Base-by-base conservation (phyloP, 1,140 invertebrate genomes). In the Daktulosphaira vitifoliae region DNA sequence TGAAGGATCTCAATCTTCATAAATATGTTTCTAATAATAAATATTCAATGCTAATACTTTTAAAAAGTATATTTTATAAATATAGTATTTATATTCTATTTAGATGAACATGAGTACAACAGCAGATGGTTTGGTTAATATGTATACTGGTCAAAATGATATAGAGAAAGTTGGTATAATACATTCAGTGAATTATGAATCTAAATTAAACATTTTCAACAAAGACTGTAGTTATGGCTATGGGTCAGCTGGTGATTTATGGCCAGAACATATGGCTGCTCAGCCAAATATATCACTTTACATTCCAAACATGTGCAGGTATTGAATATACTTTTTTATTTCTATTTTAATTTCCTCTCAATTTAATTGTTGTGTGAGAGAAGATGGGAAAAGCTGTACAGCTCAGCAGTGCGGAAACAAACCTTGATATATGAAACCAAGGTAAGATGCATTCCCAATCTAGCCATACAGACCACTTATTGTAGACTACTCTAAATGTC, bases 161-260 rank as follows among this genome's bases (percentile, higher is more conserved):
- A 79, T 87, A 0, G 68, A 70, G 0, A 75, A 83, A 11, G 76
- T 89, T 51, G 88, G 87, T 1, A 76, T 82, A 13, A 75, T 88
- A 37, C 75, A 80, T 39, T 74, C 77, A 2, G 90, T 88, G 87
- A 87, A 90, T 70, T 79, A 85, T 66, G 74, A 77, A 22, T 79
- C 81, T n/a, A 74, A 78, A 1, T 81, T 83, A 0, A 76, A 75
- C 0, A 84, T 74, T 72, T 88, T 81, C 69, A 76, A 77, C 1
- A 82, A 79, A 8, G 75, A 78, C 25, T 82, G 81, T 69, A 79
- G 79, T 68, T 50, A 75, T 68, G 75, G 85, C 20, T 76, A 81
- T 62, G 88, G 87, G 7, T 88, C 86, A 37, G 84, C 83, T 0
- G 88, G 88, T 0, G 88, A 90, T 75, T 86, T 89, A 71, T 86